Base-by-base conservation (phyloP, 2,888 invertebrate genomes). In the Tetrapedia diversipes region DNA sequence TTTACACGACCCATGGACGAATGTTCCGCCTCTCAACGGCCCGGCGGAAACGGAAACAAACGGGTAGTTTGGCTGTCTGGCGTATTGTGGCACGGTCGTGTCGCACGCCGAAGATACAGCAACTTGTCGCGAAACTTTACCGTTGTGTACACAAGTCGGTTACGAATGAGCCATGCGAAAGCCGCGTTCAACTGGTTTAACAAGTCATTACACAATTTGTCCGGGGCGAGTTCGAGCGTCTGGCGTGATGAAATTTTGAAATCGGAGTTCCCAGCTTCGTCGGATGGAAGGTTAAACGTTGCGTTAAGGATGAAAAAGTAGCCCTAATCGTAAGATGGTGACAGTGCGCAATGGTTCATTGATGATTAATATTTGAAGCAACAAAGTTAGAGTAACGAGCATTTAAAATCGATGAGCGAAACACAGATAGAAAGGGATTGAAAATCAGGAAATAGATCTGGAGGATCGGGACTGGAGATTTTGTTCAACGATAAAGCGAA, bases 131-230 rank as follows among this genome's bases (percentile, higher is more conserved):
- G 60, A 68, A 82, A 77, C 71, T 77, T 72, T 56, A 70, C 63
- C 65, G 47, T 53, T 60, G 27, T 34, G 59, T 59, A 68, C 59
- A 59, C n/a, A n/a, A n/a, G 53, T 70, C 69, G 24, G 68, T 65
- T 41, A 65, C 79, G 68, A 71, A 64, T 65, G 60, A 67, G 65
- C 64, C 71, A 70, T 56, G 45, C 72, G 76, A 69, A 66, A 77
- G 72, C 74, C 67, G 66, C 69, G 68, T 74, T 70, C 77, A 73
- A 77, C 80, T 83, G 83, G 83, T 82, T 82, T 77, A 77, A 77
- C 80, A 77, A 82, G 77, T 83, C 82, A 77, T 82, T 80, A 80
- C 77, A 71, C 83, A 67, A 80, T 83, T 75, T 80, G 74, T 77
- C 80, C 27, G 66, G 34, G 19, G 51, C 29, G 61, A 60, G 65